Evolutionary conservation across 2,888 invertebrate genomes (phyloP).

Genomic region (Athalia circularis): DNA sequence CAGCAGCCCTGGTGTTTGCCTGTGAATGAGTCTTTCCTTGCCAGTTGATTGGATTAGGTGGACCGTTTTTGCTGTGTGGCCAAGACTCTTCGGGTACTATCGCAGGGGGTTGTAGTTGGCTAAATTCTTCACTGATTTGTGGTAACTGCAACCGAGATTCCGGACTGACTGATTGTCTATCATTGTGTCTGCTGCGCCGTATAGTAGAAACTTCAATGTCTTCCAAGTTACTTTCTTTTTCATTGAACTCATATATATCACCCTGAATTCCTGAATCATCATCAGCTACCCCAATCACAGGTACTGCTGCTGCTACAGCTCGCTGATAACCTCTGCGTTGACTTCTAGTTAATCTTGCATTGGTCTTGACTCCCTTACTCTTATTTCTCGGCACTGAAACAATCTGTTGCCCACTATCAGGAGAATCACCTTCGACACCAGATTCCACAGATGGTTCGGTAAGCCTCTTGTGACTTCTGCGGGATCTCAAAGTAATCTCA

Average conservation of each 20-base stretch:
- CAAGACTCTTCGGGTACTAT: conserved; percentile 64
- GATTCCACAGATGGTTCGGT: conserved; percentile 52
- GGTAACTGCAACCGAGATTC: conserved; percentile 59
- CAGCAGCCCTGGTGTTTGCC: conserved; percentile 56
- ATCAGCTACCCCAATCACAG: conserved; percentile 68
- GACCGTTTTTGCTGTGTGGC: conserved; percentile 54
- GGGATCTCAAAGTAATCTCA: conserved; percentile 55
- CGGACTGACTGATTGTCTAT: conserved; percentile 58
- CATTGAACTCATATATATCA: conserved; percentile 77
- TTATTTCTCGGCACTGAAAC: conserved; percentile 43
- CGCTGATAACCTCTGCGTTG: conserved; percentile 60
- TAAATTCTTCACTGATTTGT: conserved; percentile 58
- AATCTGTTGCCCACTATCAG: conserved; percentile 25
- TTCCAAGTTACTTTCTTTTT: conserved; percentile 72
- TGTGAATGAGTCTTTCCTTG: conserved; percentile 50
- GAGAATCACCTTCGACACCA: conserved; percentile 38
- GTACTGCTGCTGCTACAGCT: conserved; percentile 51
- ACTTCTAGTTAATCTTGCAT: conserved; percentile 66
- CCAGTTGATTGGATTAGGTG: conserved; percentile 44
- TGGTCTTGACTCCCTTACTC: conserved; percentile 56
- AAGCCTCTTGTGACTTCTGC: conserved; percentile 63
- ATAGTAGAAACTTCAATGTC: conserved; percentile 64
- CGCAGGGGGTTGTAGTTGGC: conserved; percentile 59
- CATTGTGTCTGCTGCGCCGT: conserved; percentile 67
- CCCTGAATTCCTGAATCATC: conserved; percentile 73